Evolutionary conservation across 2,888 invertebrate species (phyloP).

Genomic region (Amitus sp.): DNA sequence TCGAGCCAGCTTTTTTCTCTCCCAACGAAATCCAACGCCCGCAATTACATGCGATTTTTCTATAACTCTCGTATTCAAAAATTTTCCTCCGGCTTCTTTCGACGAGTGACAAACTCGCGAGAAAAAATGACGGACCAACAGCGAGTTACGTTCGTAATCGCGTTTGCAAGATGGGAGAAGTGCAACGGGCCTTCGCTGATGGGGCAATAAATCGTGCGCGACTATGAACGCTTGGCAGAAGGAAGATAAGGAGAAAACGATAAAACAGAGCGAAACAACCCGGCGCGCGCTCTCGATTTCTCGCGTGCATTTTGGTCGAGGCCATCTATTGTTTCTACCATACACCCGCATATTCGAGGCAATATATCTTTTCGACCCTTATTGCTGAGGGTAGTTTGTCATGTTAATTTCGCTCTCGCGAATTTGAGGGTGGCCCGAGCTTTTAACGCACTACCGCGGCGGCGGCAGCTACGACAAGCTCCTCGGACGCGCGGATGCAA

Average conservation of each 20-base stretch:
- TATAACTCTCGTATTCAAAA: no score
- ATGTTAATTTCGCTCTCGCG: constrained; percentile 65
- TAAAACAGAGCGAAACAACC: constrained; percentile 28
- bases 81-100: no score
- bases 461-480: constrained; percentile 47
- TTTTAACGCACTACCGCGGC: constrained; percentile 66
- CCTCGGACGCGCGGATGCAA: constrained; percentile 58
- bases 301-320: constrained; percentile 38
- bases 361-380: constrained; percentile 65
- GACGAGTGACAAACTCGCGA: no score
- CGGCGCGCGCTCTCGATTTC: no score
- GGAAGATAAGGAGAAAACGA: constrained; percentile 33
- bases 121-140: constrained; percentile 21
- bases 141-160: constrained; percentile 14
- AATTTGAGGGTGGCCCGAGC: constrained; percentile 57
- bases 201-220: constrained; percentile 40
- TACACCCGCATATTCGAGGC: constrained; percentile 63
- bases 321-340: constrained; percentile 62
- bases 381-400: constrained; percentile 66
- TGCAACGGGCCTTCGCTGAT: constrained; percentile 25
- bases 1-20: no score
- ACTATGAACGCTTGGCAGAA: constrained; percentile 35
- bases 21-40: no score
- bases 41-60: no score
- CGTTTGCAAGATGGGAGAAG: constrained; percentile 26